These are phyloP conservation scores for Leptinotarsa lineolata DNA, from an alignment of 1,140 invertebrate species.

Conservation along the genomic window DNA sequence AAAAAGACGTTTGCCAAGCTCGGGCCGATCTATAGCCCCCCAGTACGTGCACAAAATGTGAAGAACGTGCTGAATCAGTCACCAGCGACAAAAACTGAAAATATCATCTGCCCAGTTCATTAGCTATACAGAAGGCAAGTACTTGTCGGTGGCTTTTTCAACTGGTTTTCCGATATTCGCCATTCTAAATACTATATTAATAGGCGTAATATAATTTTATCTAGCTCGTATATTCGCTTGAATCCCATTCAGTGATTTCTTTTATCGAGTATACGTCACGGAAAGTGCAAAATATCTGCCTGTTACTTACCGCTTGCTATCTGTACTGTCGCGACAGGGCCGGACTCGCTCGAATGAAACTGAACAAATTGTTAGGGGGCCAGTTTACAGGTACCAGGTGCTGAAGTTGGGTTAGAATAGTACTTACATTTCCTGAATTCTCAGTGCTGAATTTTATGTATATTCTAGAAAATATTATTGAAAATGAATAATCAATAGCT, in stretches of 20 bases:
- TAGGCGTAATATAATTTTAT: constrained; percentile 24
- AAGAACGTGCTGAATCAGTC: not conserved
- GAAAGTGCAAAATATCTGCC: not conserved
- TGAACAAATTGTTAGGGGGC: too few species aligned
- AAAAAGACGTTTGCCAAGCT: not conserved
- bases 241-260: constrained; percentile 23
- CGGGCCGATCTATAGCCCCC: not conserved
- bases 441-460: constrained; percentile 16
- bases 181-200: constrained; percentile 26
- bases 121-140: constrained; percentile 2
- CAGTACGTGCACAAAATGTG: not conserved
- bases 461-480: constrained; percentile 5
- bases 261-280: constrained; percentile 14
- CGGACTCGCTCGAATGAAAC: not conserved
- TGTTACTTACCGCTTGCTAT: not conserved
- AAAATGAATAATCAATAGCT: constrained; percentile 13
- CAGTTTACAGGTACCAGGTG: too few species aligned
- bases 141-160: constrained; percentile 18
- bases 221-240: constrained; percentile 12
- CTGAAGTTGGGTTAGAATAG: too few species aligned
- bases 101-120: constrained; percentile 2
- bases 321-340: not conserved
- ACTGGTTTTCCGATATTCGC: constrained; percentile 18
- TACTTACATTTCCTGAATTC: too few species aligned
- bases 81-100: constrained; percentile 3